Conservation (phyloP, 53 echinoderm and acorn worm species). For the Mesocentrotus franciscanus region DNA sequence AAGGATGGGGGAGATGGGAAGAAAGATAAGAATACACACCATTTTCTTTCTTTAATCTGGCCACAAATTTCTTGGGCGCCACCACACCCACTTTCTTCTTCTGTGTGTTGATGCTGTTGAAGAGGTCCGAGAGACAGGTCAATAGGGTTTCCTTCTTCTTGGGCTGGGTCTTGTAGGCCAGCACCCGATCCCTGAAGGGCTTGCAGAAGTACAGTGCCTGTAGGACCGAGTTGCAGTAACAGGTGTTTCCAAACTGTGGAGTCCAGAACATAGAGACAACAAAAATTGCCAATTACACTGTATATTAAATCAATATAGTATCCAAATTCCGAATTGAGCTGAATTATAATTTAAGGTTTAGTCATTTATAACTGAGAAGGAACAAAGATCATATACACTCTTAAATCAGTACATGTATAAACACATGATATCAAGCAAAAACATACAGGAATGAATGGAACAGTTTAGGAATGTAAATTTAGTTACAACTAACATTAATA, state of each 20-base stretch:
- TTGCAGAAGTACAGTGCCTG: slow-evolving; percentile 99
- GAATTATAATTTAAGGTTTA: too few relatives aligned
- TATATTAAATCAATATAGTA: too few relatives aligned
- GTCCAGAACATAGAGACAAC: neutral
- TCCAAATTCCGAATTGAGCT: too few relatives aligned
- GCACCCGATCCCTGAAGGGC: slow-evolving; percentile 92
- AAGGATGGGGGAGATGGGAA: neutral
- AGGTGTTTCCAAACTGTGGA: slow-evolving; percentile 96
- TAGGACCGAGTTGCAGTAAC: slow-evolving; percentile 97
- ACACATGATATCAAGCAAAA: too few relatives aligned
- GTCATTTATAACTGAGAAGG: too few relatives aligned
- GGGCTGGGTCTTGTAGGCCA: slow-evolving; percentile 90
- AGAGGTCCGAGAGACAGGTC: slow-evolving; percentile 93
- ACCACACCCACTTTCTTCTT: slow-evolving; percentile 98
- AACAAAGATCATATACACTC: too few relatives aligned
- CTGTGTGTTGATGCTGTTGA: slow-evolving; percentile 93
- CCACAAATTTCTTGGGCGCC: slow-evolving; percentile 98
- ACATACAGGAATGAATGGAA: too few relatives aligned
- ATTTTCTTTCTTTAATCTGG: slow-evolving; percentile 92
- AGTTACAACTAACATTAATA: too few relatives aligned
- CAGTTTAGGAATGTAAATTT: too few relatives aligned
- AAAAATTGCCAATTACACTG: neutral
- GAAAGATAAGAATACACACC: slow-evolving; percentile 70
- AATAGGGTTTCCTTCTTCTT: slow-evolving; percentile 98
- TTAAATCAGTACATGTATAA: too few relatives aligned